These are phyloP conservation scores for Anoplopoma fimbria DNA, from an alignment of 2,113 vertebrate species.

Conservation along the genomic window DNA sequence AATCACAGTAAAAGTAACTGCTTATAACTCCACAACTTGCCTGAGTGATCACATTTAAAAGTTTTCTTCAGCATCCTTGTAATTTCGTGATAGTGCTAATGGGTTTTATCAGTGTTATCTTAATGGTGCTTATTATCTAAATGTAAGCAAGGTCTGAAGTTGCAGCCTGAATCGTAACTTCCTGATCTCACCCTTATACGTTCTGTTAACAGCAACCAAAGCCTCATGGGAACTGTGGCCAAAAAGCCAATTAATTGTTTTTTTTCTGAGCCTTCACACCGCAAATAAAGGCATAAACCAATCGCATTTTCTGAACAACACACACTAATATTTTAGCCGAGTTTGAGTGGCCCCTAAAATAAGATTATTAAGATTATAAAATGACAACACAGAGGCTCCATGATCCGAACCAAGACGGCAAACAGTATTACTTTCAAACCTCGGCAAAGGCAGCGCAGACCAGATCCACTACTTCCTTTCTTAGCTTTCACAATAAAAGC, in stretches of 20 bases:
- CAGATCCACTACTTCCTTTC: neutral
- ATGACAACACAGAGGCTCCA: too few relatives aligned
- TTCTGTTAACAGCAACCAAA: neutral
- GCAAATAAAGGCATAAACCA: too few relatives aligned
- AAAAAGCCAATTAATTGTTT: too few relatives aligned
- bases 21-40: neutral
- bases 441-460: neutral
- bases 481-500: neutral
- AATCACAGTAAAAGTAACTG: neutral
- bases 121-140: neutral
- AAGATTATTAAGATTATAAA: too few relatives aligned
- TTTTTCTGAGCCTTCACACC: too few relatives aligned
- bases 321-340: too few relatives aligned
- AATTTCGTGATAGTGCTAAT: neutral
- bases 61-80: neutral
- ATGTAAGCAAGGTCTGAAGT: neutral
- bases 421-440: neutral
- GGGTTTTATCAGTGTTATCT: neutral
- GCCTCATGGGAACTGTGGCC: neutral
- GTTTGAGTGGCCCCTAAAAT: too few relatives aligned
- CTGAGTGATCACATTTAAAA: neutral
- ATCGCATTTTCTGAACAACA: too few relatives aligned
- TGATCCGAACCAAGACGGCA: too few relatives aligned
- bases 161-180: neutral
- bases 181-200: neutral